phyloP scores from a whole-genome alignment of 2,888 invertebrate species.

The Salticus scenicus region DNA sequence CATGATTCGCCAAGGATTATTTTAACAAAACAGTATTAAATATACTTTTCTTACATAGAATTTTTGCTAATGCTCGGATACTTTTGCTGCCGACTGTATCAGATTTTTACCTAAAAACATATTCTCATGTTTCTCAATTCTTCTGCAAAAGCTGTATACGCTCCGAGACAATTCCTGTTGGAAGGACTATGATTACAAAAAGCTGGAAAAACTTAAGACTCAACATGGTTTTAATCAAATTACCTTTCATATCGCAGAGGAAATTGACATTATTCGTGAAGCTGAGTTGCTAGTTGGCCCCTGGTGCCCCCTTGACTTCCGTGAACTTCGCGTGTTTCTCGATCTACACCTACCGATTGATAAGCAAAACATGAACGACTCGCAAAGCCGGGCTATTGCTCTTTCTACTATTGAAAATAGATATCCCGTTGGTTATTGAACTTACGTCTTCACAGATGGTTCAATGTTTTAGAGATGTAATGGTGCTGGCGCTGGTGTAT shows the following conservation, averaged over 20 bases:
- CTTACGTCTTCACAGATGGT: too few relatives aligned
- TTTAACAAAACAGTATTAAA: too few relatives aligned
- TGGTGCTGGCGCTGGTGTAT: too few relatives aligned
- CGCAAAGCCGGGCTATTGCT: too few relatives aligned
- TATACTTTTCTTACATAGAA: too few relatives aligned
- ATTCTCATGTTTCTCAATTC: too few relatives aligned
- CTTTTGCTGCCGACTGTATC: too few relatives aligned
- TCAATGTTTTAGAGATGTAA: too few relatives aligned
- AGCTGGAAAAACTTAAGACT: neutral
- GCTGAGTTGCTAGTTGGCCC: neutral
- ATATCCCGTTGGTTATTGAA: too few relatives aligned
- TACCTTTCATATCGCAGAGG: neutral
- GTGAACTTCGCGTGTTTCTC: neutral
- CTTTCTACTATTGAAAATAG: neutral
- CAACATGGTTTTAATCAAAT: neutral
- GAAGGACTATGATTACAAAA: neutral
- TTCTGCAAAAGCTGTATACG: neutral
- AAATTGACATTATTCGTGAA: neutral
- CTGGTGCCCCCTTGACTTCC: neutral
- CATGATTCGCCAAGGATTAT: too few relatives aligned
- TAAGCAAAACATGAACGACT: neutral
- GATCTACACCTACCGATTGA: neutral
- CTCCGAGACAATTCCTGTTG: neutral
- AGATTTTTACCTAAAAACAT: too few relatives aligned
- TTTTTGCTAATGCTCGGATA: too few relatives aligned